Evolutionary conservation across 2,113 vertebrate species (phyloP).

Genomic region (Strix aluco): DNA sequence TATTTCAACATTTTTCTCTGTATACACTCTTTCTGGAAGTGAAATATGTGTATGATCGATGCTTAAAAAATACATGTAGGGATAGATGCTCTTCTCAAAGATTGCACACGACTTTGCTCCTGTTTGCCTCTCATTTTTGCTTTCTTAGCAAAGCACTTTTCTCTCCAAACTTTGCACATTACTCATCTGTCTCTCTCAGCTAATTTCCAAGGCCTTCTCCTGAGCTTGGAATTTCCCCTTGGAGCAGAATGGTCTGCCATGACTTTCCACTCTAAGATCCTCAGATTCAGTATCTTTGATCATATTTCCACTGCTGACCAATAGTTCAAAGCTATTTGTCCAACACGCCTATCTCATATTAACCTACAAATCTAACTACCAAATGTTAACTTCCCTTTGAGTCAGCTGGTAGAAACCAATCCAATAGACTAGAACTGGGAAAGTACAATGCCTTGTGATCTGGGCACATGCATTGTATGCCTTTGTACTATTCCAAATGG

Average conservation of each 20-base stretch:
- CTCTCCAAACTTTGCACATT: neutral
- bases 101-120: neutral
- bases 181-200: neutral
- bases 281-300: neutral
- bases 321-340: neutral
- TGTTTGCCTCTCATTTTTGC: neutral
- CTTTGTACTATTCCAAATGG: neutral
- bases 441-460: neutral
- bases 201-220: neutral
- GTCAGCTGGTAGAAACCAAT: neutral
- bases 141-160: neutral
- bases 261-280: neutral
- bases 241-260: neutral
- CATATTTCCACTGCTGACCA: neutral
- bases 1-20: neutral
- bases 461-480: neutral
- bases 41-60: neutral
- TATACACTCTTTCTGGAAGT: neutral
- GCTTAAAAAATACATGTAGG: neutral
- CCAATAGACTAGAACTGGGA: neutral
- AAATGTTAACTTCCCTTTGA: neutral
- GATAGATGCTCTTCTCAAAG: neutral
- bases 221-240: neutral
- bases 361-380: neutral
- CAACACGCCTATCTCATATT: neutral